These are phyloP conservation scores for Rhinolophus ferrumequinum DNA, from an alignment of 2,113 vertebrate genomes.

Conservation along the genomic window DNA sequence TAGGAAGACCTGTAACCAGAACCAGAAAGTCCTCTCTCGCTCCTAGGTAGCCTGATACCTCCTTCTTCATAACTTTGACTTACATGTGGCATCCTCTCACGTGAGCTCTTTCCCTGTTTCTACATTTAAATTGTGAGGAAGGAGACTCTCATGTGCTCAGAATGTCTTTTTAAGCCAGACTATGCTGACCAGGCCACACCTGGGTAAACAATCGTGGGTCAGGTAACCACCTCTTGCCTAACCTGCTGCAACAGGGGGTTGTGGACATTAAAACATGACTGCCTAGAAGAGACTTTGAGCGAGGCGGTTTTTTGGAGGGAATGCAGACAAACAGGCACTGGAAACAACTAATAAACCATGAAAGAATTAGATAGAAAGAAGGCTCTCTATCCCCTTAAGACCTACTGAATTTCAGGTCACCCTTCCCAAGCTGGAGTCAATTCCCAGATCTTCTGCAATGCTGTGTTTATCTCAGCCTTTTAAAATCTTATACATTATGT, in stretches of 20 bases:
- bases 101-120: background rate
- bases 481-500: background rate
- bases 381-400: background rate
- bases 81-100: background rate
- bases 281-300: background rate
- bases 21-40: background rate
- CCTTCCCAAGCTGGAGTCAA: background rate
- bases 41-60: background rate
- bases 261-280: background rate
- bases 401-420: background rate
- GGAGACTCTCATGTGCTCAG: background rate
- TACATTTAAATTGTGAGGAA: background rate
- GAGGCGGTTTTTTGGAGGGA: background rate
- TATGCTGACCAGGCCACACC: background rate
- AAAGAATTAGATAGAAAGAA: background rate
- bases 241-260: background rate
- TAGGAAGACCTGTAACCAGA: background rate
- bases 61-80: conserved; percentile 16
- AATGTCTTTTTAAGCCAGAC: background rate
- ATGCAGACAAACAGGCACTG: background rate
- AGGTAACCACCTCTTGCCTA: background rate
- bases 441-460: background rate
- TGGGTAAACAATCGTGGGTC: background rate
- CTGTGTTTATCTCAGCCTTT: background rate
- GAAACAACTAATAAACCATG: background rate